phyloP scores from a whole-genome alignment of 2,888 invertebrate genomes.

The Drosophila mimetica region DNA sequence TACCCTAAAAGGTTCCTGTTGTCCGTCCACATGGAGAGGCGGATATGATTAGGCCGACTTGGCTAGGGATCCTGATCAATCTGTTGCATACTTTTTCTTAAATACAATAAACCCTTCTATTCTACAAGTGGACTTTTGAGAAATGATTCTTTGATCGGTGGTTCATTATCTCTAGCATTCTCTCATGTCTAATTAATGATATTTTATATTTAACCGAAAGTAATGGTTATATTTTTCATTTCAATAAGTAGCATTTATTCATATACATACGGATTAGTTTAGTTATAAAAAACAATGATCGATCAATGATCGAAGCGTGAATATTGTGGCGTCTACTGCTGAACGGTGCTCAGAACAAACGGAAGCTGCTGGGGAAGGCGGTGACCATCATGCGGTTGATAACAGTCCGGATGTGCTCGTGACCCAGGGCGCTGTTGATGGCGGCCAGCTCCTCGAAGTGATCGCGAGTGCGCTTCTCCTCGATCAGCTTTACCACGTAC shows the following conservation, averaged over 20 bases:
- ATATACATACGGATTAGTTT: slow-evolving; percentile 33
- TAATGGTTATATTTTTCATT: background rate
- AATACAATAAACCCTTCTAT: no score
- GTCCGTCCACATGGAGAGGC: no score
- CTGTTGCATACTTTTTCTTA: no score
- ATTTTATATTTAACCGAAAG: background rate
- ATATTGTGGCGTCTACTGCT: slow-evolving; percentile 21
- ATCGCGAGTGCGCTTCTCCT: slow-evolving; percentile 92
- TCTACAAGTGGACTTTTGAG: no score
- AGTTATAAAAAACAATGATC: slow-evolving; percentile 49
- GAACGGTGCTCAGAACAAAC: slow-evolving; percentile 78
- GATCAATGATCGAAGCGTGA: slow-evolving; percentile 51
- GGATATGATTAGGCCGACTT: no score
- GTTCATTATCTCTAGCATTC: no score
- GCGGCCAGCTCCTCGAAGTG: slow-evolving; percentile 84
- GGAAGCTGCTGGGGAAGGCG: slow-evolving; percentile 82
- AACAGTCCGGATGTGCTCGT: slow-evolving; percentile 77
- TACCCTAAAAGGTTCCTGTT: no score
- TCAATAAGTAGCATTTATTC: slow-evolving; percentile 33
- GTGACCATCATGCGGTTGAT: slow-evolving; percentile 80
- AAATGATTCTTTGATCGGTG: no score
- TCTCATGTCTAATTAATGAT: no score
- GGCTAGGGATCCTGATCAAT: no score
- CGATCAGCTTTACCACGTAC: slow-evolving; percentile 90
- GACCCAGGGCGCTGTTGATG: slow-evolving; percentile 77